Evolutionary conservation across 2,888 invertebrate species (phyloP), one percentile per base, ranked within the genome.

Genomic region (Baccha elongata): DNA sequence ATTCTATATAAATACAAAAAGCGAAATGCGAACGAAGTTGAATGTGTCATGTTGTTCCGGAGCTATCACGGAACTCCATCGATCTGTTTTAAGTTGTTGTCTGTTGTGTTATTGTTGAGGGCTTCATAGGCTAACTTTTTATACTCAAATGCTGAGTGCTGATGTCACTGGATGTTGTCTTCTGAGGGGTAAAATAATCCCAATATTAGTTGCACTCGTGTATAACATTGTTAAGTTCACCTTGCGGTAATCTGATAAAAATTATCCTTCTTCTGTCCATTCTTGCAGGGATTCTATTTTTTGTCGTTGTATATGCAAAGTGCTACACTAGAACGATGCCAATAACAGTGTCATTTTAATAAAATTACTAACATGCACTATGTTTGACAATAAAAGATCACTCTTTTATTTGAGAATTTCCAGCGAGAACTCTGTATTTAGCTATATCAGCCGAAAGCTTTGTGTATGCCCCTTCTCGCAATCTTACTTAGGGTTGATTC

Each of bases 241-340:
- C 81, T 67, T 76, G 55, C 72, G 60, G 67, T 83, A 72, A 83
- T 83, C 81, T 83, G 81, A 83, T 83, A 52, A 72, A 62, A 50
- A 65, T 62, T 67, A 83, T 76, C 71, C 76, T 44, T 60, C 44
- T 68, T 3, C 4, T 32, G 68, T 35, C 46, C 60, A 48, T 26
- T 13, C 48, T 50, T 32, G 11, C n/a, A n/a, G n/a, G n/a, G 29
- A 40, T 13, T 19, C 50, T 65, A 32, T 7, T 58, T 32, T 26
- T 8, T 32, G 23, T 26, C 15, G 52, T n/a, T 44, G 19, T 48
- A 48, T 52, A 68, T 68, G 69, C 52, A 68, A 75, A 62, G 17
- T 75, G 71, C 23, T 42, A 64, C 40, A 50, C n/a, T 8, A 26
- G 26, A 10, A 32, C 32, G n/a, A 68, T 37, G 35, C 17, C 44